phyloP scores from a whole-genome alignment of 2,797 vertebrate genomes.

The Leucoraja ocellata region DNA sequence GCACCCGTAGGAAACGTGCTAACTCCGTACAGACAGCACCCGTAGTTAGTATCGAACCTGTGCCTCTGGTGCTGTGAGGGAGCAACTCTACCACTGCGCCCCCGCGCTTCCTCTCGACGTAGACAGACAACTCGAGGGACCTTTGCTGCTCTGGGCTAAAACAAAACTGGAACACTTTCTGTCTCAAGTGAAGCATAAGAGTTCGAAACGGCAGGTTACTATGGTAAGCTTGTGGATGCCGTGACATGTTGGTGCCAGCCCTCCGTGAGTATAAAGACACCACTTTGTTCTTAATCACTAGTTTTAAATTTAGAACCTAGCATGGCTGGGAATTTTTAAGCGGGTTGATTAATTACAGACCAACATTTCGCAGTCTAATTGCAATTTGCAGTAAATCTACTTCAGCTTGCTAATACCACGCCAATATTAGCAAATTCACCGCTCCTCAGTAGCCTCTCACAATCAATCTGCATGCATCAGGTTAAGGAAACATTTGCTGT shows the following conservation, averaged over 20 bases:
- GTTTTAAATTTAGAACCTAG: slow-evolving; percentile 26
- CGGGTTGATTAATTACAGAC: background rate
- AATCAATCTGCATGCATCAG: background rate
- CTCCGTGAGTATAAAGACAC: background rate
- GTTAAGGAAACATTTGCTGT: background rate
- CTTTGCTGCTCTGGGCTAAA: background rate
- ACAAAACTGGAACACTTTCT: background rate
- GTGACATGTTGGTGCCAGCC: background rate
- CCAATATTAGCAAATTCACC: background rate
- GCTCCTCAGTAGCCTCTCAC: background rate
- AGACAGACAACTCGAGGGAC: background rate
- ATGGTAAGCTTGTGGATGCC: background rate
- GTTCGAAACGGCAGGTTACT: background rate
- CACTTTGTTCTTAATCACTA: slow-evolving; percentile 28
- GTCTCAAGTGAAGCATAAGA: background rate
- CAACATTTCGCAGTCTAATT: background rate
- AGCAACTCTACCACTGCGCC: too few species aligned
- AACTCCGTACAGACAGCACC: too few species aligned
- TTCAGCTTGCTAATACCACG: background rate
- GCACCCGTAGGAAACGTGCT: too few species aligned
- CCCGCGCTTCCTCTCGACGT: too few species aligned
- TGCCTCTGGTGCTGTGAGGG: too few species aligned
- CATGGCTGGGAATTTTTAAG: background rate
- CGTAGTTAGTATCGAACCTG: too few species aligned
- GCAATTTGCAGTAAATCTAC: background rate